Base-by-base conservation (phyloP, 2,113 vertebrate species). In the Myxocyprinus asiaticus region DNA sequence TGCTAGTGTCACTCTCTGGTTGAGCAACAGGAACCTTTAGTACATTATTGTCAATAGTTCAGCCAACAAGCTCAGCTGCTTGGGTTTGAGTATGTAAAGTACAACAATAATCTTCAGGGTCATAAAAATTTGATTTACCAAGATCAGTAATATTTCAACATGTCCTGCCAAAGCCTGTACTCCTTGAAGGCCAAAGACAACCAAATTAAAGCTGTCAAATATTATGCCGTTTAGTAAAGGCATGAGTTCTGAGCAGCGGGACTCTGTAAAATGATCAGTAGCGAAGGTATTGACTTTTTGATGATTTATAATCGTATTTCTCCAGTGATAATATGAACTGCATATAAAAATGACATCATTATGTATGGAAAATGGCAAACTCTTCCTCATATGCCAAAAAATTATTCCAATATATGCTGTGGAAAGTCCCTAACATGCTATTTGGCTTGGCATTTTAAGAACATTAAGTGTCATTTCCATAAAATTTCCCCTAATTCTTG, bases 101-200 rank as follows among this genome's bases (percentile, higher is more conserved):
- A 72, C 14, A 1, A 15, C 82, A 79, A 74, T 85, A 67, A 68
- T 67, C 17, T 15, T 86, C 81, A 14, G 10, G 53, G 83, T 84
- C 82, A 84, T 77, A 78, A 88, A 87, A 83, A 87, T 77, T 33
- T 33, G 22, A 33, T 87, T 87, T 86, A 86, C 77, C 45, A 65
- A 67, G 53, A 88, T 84, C 81, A 51, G 81, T 85, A 85, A 78
- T 85, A 86, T 90, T 87, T 88, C 88, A 88, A 86, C 84, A 83
- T 90, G 90, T 90, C 85, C 90, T 88, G 87, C 90, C 90, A 91
- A 86, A 91, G 85, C 63, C 84, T 78, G 59, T 81, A 84, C 77
- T 83, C 75, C 74, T 12, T 63, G 74, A 74, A 76, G 45, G 87
- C 86, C 88, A 89, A 86, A 85, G 79, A 76, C 83, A 87, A 87